A percentile compares a stretch with the other conserved stretches of the same genome.
Evolutionary conservation across 2,797 vertebrate species (phyloP).

Genomic region (Triplophysa bombifrons): DNA sequence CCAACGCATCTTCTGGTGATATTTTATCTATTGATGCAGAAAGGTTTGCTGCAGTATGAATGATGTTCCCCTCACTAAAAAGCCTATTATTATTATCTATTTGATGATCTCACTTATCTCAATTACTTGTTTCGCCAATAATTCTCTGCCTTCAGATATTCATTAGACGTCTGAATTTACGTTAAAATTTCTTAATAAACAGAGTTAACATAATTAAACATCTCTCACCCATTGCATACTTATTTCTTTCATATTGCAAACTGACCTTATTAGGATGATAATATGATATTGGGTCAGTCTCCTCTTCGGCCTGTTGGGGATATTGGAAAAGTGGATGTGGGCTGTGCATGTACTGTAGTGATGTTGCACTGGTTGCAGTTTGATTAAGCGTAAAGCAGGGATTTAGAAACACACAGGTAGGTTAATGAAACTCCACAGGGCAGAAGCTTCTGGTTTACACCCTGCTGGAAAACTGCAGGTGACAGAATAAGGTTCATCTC

Average conservation of each 20-base stretch:
- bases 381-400: conserved; percentile 79
- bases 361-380: conserved; percentile 72
- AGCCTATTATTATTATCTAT: not conserved
- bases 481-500: conserved; percentile 77
- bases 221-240: not conserved
- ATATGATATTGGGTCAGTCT: conserved; percentile 6
- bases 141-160: not conserved
- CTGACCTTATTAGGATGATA: not conserved
- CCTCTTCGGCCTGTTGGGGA: not conserved
- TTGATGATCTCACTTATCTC: not conserved
- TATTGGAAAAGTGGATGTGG: conserved; percentile 10
- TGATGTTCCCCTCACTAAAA: not conserved
- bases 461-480: conserved; percentile 77
- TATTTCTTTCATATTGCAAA: not conserved
- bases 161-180: too few species aligned
- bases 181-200: too few species aligned
- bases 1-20: not conserved
- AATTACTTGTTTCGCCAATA: not conserved
- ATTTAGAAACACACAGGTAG: conserved; percentile 81
- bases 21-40: not conserved
- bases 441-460: conserved; percentile 69
- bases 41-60: not conserved
- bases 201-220: not conserved
- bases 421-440: conserved; percentile 85
- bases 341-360: conserved; percentile 55